Percentiles rank a stretch among this genome's conserved stretches.
Conservation (phyloP, 2,888 invertebrate genomes). For the Salpingus planirostris region DNA sequence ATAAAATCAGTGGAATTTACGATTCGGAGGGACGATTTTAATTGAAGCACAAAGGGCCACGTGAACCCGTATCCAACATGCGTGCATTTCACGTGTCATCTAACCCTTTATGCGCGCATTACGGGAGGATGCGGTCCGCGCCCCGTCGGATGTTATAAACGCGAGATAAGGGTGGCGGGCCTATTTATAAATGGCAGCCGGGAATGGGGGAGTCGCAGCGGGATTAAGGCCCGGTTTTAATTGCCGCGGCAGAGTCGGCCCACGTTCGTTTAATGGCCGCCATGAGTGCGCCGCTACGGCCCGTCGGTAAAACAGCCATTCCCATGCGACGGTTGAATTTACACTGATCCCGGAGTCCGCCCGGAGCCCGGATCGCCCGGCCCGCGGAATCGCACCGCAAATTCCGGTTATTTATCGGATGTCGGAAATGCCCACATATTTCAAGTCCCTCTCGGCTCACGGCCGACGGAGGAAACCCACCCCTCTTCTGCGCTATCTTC, state of each 20-base stretch:
- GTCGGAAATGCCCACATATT: no score
- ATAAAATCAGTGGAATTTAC: constrained; percentile 12
- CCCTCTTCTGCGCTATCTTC: no score
- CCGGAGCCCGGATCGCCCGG: no score
- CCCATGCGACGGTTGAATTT: constrained; percentile 28
- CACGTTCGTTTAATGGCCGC: constrained; percentile 31
- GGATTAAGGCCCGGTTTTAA: constrained; percentile 32
- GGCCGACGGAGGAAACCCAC: no score
- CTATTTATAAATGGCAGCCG: constrained; percentile 23
- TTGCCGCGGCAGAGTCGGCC: constrained; percentile 29
- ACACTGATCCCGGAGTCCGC: constrained; percentile 17
- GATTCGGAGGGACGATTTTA: constrained; percentile 6
- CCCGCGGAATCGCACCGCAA: no score
- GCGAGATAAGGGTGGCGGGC: constrained; percentile 23
- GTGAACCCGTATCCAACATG: constrained; percentile 18
- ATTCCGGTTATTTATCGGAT: no score
- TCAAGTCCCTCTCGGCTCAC: no score
- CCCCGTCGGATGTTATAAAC: constrained; percentile 24
- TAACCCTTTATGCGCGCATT: no score
- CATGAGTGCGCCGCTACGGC: constrained; percentile 26
- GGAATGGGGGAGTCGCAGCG: constrained; percentile 21
- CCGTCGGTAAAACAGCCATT: constrained; percentile 30
- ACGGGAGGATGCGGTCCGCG: constrained; percentile 10
- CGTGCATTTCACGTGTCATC: constrained; percentile 14
- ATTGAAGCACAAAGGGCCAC: constrained; percentile 13